Evolutionary conservation across 2,888 invertebrate species (phyloP), one percentile per base, ranked within the genome.

Genomic region (Luffia ferchaultella): DNA sequence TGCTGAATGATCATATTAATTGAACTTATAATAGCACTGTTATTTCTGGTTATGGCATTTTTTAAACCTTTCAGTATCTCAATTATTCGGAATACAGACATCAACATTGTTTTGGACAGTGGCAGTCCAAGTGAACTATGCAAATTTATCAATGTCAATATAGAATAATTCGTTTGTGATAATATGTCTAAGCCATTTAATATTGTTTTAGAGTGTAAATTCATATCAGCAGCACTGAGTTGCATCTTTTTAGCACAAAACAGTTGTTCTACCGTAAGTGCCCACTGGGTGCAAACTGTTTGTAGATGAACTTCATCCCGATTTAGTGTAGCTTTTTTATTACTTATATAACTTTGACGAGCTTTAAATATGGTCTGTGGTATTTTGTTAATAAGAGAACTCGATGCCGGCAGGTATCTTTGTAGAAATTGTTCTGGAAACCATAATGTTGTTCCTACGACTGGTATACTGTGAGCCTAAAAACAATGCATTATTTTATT

Each of bases 381-480:
- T 52, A 80, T 60, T 63, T 82, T 84, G 20, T 70, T 72, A 68
- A 85, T 73, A 70, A 73, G 70, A 70, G 86, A 70, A 74, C 85
- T 68, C 73, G 87, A 66, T 59, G 89, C 73, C 58, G 88, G 80
- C 55, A 88, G 76, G 69, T 89, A 87, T 58, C 87, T 86, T 45
- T 85, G 73, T 2, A 97, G 82, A 73, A 97, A 97, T 59, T 88
- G 86, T 66, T 91, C 92, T 0, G 97, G 94, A 62, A 92, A 89
- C 95, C 96, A 97, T 50, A 94, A 71, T 16, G 92, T 85, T 64
- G 93, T 93, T 1, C 94, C 95, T 52, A 89, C 85, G 30, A 98
- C 74, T 45, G 91, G 90, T 52, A 96, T 89, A 30, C 91, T 92
- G 57, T 92, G 91, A 45, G 92, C 87, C 88, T 93, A 68, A 15